Conservation (phyloP, 2,888 invertebrate species). For the Hipparchia semele region DNA sequence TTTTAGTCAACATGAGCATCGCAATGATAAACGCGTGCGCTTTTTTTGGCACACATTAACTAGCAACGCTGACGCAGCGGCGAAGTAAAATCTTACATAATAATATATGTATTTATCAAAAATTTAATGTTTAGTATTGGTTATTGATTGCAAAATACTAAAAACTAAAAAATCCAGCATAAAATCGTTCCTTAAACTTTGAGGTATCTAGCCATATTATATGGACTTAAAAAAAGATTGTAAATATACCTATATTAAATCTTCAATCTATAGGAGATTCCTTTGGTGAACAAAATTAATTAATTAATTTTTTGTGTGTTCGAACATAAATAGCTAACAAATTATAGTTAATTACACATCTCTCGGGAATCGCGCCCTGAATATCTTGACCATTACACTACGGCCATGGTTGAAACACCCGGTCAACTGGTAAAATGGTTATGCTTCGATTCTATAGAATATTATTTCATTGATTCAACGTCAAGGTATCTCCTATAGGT, state of each 20-base stretch:
- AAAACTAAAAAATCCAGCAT: slow-evolving; percentile 19
- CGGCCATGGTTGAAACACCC: no score
- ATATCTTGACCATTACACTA: no score
- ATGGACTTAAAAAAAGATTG: slow-evolving; percentile 43
- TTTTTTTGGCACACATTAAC: no score
- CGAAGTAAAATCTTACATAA: not conserved
- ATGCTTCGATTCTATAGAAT: no score
- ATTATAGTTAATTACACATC: no score
- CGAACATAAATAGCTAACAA: no score
- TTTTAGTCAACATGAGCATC: no score
- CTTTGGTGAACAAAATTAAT: not conserved
- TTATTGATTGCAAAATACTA: not conserved
- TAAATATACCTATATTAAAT: slow-evolving; percentile 52
- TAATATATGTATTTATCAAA: not conserved
- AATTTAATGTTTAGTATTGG: not conserved
- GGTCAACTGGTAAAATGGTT: no score
- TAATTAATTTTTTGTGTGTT: no score
- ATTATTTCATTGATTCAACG: no score
- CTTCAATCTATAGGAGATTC: not conserved
- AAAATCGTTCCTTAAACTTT: slow-evolving; percentile 54
- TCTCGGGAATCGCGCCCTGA: no score
- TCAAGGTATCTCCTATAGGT: not conserved
- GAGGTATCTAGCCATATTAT: slow-evolving; percentile 7
- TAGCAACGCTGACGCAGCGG: not conserved
- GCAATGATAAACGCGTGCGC: no score